Conservation (phyloP, 2,113 vertebrate genomes). For the Spilogale gracilis region DNA sequence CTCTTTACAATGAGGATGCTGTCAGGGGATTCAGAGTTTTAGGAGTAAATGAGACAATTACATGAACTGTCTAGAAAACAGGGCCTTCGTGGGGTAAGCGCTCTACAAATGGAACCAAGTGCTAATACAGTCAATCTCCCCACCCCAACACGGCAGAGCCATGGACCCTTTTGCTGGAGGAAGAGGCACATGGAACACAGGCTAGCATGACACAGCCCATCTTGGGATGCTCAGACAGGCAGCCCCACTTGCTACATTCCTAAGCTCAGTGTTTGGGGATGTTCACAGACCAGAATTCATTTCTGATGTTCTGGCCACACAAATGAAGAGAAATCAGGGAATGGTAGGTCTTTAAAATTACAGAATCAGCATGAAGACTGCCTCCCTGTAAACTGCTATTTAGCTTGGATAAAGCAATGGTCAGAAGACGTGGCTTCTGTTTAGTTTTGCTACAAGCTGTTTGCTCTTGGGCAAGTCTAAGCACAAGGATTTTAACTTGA, state of each 20-base stretch:
- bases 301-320: background rate
- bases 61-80: background rate
- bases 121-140: accelerated
- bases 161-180: background rate
- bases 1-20: background rate
- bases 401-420: background rate
- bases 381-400: background rate
- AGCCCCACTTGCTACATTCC: accelerated
- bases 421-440: background rate
- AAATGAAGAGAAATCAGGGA: background rate
- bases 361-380: background rate
- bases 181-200: accelerated
- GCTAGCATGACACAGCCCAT: background rate
- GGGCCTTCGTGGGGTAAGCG: accelerated
- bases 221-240: background rate
- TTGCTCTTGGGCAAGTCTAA: background rate
- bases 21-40: background rate
- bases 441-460: background rate
- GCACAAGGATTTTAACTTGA: background rate
- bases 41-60: background rate
- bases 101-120: accelerated
- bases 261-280: background rate
- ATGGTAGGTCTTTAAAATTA: background rate
- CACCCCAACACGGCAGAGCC: accelerated
- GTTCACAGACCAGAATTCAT: background rate